A percentile compares a stretch with the other conserved stretches of the same genome.
Evolutionary conservation across 53 echinoderm and acorn worm genomes (phyloP).

Genomic region (Echinometra lucunter): DNA sequence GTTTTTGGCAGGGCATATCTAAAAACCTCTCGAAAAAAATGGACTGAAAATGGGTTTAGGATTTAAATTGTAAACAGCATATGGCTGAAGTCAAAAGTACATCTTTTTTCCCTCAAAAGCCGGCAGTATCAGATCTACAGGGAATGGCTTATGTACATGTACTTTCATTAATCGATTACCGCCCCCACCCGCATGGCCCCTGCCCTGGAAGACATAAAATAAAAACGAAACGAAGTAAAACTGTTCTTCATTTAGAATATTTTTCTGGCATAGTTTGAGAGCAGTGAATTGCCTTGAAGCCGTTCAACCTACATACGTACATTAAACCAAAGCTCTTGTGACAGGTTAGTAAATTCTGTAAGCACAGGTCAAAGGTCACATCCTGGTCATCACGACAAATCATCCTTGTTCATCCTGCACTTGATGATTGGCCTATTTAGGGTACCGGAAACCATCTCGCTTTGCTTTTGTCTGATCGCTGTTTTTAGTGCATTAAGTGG

Average conservation of each 20-base stretch:
- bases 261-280: background rate
- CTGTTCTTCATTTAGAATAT: no score
- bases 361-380: slow-evolving; percentile 4
- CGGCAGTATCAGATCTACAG: no score
- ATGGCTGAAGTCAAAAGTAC: no score
- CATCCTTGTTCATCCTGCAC: background rate
- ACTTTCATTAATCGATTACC: no score
- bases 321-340: background rate
- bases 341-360: slow-evolving; percentile 17
- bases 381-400: slow-evolving; percentile 17
- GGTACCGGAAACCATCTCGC: slow-evolving; percentile 27
- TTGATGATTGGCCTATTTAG: slow-evolving; percentile 29
- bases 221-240: background rate
- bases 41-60: no score
- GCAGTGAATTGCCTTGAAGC: background rate
- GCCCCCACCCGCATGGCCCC: no score
- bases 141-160: no score
- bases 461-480: background rate
- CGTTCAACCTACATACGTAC: background rate
- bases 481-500: background rate
- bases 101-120: no score
- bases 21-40: no score
- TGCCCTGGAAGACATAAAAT: no score
- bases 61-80: no score
- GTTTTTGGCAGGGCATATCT: no score